Base-by-base conservation (phyloP, 2,797 vertebrate species). In the Trematomus bernacchii region DNA sequence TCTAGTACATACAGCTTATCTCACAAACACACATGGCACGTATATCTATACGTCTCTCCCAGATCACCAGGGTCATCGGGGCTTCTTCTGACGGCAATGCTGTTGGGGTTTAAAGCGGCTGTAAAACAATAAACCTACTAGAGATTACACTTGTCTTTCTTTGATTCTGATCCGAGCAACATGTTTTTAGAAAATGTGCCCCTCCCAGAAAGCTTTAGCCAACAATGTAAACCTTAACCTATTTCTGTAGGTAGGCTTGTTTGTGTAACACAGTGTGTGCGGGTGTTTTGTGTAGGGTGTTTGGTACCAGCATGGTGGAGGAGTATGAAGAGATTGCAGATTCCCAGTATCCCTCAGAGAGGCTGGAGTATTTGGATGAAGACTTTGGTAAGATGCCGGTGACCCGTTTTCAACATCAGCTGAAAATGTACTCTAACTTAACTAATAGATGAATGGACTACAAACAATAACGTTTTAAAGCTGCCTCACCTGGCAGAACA, bases 231-330 rank as follows among this genome's bases (percentile, higher is more conserved):
- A 53, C 46, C 1, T 51, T 71, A 12, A 61, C 57, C 54, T 66
- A 73, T 37, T 60, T 72, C 60, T 44, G 19, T 44, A 6, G 13
- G 40, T 62, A 6, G 19, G 27, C 79, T 43, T 70, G 42, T 62
- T 42, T 81, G 61, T 66, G 19, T 87, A 79, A 87, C 54, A 2
- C 3, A 2, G 30, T 40, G 3, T 67, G 2, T 66, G n/a, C 66
- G 40, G 84, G 18, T 83, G n/a, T 76, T 79, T 46, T 83, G 51
- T 84, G 66, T 60, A 99, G 98, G 90, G 97, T 99, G 61, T 99
- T 99, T 93, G 98, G 98, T 82, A 99, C 98, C 73, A 99, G 98
- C 89, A 99, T 99, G 98, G 98, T 99, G 78, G 98, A 99, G 92
- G 98, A 99, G 78, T 99, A 99, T 87, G 98, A 99, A 84, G 98